Evolutionary conservation across 2,797 vertebrate species (phyloP).

Genomic region (Acanthopagrus latus): DNA sequence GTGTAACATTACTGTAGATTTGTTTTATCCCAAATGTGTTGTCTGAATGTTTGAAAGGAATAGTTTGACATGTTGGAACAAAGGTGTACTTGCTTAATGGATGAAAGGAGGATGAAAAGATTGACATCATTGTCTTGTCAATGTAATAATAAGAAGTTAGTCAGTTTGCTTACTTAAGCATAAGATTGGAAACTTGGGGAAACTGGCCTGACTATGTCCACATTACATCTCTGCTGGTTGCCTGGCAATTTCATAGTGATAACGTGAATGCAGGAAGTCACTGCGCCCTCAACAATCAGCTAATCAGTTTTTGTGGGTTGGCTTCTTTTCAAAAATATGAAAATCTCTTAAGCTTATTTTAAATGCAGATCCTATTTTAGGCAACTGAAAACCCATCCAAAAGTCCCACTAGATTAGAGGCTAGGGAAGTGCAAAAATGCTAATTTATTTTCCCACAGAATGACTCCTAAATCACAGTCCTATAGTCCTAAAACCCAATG

Average conservation of each 20-base stretch:
- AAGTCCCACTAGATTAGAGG: no score
- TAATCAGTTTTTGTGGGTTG: no score
- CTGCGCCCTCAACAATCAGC: no score
- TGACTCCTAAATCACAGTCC: no score
- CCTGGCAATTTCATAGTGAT: neutral
- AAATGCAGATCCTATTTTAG: no score
- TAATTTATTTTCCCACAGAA: no score
- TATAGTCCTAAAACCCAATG: no score
- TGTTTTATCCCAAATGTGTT: conserved; percentile 19
- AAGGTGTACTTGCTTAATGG: neutral
- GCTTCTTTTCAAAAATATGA: no score
- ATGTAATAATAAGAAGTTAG: neutral
- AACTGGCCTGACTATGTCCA: neutral
- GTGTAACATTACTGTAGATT: conserved; percentile 22
- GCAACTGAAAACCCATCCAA: no score
- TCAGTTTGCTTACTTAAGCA: conserved; percentile 1
- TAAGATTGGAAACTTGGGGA: neutral
- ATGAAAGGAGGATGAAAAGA: neutral
- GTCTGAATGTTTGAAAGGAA: conserved; percentile 27
- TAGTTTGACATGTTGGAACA: conserved; percentile 16
- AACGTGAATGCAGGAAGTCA: neutral
- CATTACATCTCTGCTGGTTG: neutral
- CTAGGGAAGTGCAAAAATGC: no score
- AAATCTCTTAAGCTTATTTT: no score
- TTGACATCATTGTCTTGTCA: neutral